These are phyloP conservation scores for Dasysyrphus albostriatus DNA, from an alignment of 2,888 invertebrate species.

Conservation along the genomic window DNA sequence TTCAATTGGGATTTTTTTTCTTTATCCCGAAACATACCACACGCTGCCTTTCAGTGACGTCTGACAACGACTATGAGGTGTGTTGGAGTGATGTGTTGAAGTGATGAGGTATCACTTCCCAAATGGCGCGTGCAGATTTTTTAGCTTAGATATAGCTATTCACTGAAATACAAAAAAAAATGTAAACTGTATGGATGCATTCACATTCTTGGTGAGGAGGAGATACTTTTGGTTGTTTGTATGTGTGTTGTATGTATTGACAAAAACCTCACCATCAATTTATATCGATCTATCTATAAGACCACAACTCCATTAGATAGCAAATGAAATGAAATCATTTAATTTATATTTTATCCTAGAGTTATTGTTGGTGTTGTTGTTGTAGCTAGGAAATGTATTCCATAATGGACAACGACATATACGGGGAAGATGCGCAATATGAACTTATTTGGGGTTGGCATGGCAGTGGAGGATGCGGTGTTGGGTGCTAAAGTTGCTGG, in stretches of 20 bases:
- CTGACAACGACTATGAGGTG: not conserved
- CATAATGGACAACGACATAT: conserved; percentile 35
- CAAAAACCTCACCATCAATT: conserved; percentile 16
- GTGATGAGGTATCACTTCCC: conserved; percentile 23
- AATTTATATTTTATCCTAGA: conserved; percentile 44
- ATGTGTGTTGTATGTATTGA: not conserved
- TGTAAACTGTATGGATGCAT: not conserved
- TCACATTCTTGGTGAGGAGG: not conserved
- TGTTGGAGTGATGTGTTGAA: not conserved
- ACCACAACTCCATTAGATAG: conserved; percentile 41
- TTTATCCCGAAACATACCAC: conserved; percentile 37
- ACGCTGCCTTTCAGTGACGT: conserved; percentile 2
- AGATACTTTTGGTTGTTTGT: not conserved
- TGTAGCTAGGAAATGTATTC: conserved; percentile 35
- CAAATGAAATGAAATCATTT: conserved; percentile 64
- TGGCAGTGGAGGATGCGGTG: not conserved
- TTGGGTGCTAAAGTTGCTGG: not conserved
- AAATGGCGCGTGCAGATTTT: conserved; percentile 11
- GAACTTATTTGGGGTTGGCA: conserved; percentile 42
- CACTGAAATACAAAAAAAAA: not conserved
- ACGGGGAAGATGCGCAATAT: conserved; percentile 57
- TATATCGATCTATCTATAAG: conserved; percentile 46
- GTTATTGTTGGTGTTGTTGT: conserved; percentile 3
- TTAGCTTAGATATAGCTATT: not conserved
- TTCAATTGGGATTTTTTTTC: conserved; percentile 21